Evolutionary conservation across 2,888 invertebrate species (phyloP).

Genomic region (Ichneumoninae sp.): DNA sequence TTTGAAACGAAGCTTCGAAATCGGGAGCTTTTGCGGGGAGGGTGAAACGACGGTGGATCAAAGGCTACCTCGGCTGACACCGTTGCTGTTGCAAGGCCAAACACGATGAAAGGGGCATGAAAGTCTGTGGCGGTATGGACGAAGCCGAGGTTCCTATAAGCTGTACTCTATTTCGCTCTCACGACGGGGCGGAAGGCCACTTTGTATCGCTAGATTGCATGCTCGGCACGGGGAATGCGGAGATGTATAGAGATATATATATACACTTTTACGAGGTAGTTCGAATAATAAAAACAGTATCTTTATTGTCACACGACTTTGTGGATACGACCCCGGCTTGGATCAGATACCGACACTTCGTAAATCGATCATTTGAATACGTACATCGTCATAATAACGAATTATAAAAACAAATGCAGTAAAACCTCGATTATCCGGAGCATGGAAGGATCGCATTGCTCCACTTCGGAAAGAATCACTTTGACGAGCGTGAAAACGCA

Average conservation of each 20-base stretch:
- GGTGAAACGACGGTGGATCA: slow-evolving; percentile 9
- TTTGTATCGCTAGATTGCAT: slow-evolving; percentile 51
- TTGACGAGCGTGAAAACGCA: no score
- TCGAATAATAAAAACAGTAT: no score
- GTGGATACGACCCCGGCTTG: no score
- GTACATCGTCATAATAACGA: no score
- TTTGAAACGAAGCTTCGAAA: slow-evolving; percentile 15
- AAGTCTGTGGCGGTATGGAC: slow-evolving; percentile 11
- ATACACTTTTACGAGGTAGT: no score
- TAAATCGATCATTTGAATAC: no score
- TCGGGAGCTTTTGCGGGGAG: slow-evolving; percentile 2
- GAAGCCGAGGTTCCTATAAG: slow-evolving; percentile 6
- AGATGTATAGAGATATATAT: not conserved
- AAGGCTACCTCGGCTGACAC: slow-evolving; percentile 1
- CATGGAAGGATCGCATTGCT: no score
- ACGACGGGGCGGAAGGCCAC: not conserved
- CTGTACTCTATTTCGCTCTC: slow-evolving; percentile 14
- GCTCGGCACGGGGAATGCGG: slow-evolving; percentile 58
- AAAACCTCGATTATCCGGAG: no score
- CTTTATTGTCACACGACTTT: no score
- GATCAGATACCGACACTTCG: no score
- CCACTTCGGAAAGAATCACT: no score
- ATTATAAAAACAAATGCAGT: no score
- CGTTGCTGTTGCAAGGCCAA: slow-evolving; percentile 13
- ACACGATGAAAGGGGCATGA: slow-evolving; percentile 33